These are phyloP conservation scores for Oophaga pumilio DNA, from an alignment of 2,113 vertebrate genomes.

Conservation along the genomic window DNA sequence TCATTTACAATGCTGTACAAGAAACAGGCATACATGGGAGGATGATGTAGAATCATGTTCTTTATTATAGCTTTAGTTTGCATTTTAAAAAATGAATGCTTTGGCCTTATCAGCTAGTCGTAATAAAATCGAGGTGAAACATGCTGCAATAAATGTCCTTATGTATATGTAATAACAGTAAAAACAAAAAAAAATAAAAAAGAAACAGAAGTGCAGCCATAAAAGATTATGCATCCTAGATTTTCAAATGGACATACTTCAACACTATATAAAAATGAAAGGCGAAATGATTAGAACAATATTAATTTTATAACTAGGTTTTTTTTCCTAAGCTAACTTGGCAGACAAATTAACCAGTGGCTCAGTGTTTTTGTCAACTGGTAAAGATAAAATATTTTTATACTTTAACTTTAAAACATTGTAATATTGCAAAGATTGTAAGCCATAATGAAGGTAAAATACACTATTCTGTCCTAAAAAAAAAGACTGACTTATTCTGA, in stretches of 20 bases:
- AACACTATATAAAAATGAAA: background rate
- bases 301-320: conserved; percentile 12
- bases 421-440: background rate
- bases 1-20: background rate
- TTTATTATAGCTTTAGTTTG: background rate
- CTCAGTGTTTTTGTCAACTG: background rate
- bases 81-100: background rate
- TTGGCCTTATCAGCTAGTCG: background rate
- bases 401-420: background rate
- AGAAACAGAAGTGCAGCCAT: background rate
- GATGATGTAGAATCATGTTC: background rate
- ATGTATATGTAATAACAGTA: conserved; percentile 30
- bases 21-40: background rate
- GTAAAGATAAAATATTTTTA: conserved; percentile 1
- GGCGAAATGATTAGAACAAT: background rate
- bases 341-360: conserved; percentile 6
- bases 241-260: background rate
- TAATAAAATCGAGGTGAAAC: conserved; percentile 4
- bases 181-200: background rate
- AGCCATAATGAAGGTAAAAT: background rate
- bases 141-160: background rate
- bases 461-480: background rate
- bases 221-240: background rate
- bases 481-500: background rate
- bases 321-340: conserved; percentile 4